Conservation (phyloP, 2,797 vertebrate genomes). For the Cynodonichthys magdalenae region DNA sequence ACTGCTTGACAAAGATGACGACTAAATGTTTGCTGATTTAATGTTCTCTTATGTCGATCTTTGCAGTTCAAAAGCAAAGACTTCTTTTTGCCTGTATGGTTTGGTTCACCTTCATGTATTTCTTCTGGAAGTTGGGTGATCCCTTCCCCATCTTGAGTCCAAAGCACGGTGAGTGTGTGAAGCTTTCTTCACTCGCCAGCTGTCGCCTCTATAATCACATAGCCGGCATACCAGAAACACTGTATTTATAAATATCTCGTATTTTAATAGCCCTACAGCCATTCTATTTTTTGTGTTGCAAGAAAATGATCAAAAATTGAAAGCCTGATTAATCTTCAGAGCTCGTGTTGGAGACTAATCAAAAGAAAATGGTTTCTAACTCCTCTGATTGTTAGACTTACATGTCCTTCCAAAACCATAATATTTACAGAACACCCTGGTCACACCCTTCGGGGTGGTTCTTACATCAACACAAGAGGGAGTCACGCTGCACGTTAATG, state of each 20-base stretch:
- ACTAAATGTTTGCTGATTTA: background rate
- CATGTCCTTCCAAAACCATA: too few species aligned
- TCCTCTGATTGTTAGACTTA: too few species aligned
- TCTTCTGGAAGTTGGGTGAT: constrained; percentile 99
- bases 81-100: constrained; percentile 93
- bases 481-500: too few species aligned
- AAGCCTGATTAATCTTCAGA: too few species aligned
- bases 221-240: background rate
- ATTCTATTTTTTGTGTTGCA: background rate
- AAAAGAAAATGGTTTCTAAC: too few species aligned
- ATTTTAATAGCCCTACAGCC: background rate
- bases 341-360: too few species aligned
- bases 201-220: background rate
- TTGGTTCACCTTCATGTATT: constrained; percentile 99
- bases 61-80: constrained; percentile 90
- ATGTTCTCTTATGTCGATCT: background rate
- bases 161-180: constrained; percentile 89
- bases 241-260: background rate
- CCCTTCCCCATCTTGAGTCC: constrained; percentile 98
- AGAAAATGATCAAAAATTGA: too few species aligned
- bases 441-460: too few species aligned
- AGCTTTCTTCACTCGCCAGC: background rate
- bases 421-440: too few species aligned
- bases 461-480: too few species aligned
- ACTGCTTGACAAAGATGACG: background rate